A percentile compares a stretch with the other conserved stretches of the same genome.
phyloP scores from a whole-genome alignment of 2,113 vertebrate genomes.

The Engraulis encrasicolus region DNA sequence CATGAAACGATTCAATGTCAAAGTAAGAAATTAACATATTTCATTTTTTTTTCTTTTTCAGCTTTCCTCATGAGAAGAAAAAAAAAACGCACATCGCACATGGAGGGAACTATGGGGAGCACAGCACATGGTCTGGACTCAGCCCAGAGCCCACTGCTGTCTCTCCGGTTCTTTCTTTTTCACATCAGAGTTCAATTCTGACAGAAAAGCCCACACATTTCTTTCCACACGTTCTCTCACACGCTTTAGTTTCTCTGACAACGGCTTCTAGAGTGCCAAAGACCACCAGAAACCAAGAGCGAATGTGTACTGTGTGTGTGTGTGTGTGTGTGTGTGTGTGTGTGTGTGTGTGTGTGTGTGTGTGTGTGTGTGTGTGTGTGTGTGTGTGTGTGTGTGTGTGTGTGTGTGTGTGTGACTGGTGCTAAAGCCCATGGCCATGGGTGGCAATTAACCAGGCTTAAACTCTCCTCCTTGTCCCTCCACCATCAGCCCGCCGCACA shows the following conservation, averaged over 20 bases:
- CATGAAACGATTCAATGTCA: background rate
- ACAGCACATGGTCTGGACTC: background rate
- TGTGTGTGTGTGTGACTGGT: no score
- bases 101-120: background rate
- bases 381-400: no score
- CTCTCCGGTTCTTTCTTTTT: background rate
- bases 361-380: no score
- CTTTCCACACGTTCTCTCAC: background rate
- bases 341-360: no score
- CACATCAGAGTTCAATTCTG: background rate
- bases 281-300: no score
- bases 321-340: no score
- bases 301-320: no score
- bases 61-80: background rate
- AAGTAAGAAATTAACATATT: background rate
- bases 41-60: background rate
- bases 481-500: background rate
- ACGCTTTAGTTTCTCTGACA: background rate
- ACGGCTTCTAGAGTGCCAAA: background rate
- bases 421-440: constrained; percentile 63
- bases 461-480: constrained; percentile 55
- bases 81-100: no score
- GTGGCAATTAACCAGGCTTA: constrained; percentile 76
- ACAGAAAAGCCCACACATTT: constrained; percentile 12
- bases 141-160: background rate